Evolutionary conservation across 2,797 vertebrate species (phyloP).

Genomic region (Lerista edwardsae): DNA sequence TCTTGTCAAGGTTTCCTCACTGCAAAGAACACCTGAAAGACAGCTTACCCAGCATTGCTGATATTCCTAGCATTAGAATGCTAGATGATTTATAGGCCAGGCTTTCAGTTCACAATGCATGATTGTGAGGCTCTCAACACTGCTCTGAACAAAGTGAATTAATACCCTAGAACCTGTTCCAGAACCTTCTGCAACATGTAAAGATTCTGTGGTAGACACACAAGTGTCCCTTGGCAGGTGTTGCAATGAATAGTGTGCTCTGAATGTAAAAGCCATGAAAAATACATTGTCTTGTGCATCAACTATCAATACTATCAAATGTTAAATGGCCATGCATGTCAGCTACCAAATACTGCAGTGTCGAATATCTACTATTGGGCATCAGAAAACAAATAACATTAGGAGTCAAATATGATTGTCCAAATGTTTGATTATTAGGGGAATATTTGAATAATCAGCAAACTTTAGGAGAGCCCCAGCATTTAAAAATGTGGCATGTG

Average conservation of each 20-base stretch:
- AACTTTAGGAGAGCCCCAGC: neutral
- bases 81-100: neutral
- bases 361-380: neutral
- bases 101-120: neutral
- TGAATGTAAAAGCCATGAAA: neutral
- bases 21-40: neutral
- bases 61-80: neutral
- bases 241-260: neutral
- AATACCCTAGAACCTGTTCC: neutral
- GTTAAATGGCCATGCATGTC: neutral
- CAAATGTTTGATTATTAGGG: neutral
- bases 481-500: neutral
- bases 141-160: neutral
- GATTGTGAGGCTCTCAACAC: neutral
- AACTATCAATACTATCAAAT: neutral
- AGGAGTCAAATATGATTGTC: neutral
- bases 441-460: neutral
- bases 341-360: neutral
- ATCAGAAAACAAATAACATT: neutral
- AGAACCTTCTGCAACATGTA: neutral
- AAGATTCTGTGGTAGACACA: neutral
- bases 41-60: neutral
- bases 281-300: neutral
- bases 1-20: neutral
- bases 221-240: neutral